Conservation (phyloP, 2,797 vertebrate genomes). For the Gambusia yucatana region DNA sequence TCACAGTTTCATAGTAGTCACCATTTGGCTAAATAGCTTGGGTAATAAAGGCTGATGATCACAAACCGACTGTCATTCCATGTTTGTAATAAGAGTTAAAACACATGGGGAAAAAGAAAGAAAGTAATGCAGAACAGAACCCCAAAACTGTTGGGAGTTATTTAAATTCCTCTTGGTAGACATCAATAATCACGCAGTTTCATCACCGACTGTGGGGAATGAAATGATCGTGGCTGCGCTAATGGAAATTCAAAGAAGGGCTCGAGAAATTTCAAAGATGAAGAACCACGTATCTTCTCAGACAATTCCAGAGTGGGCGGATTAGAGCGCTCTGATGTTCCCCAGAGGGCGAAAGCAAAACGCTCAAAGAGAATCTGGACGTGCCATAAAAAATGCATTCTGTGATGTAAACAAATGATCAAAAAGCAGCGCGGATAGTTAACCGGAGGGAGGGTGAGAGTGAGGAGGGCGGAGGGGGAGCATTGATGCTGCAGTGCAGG, state of each 20-base stretch:
- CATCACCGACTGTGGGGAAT: background rate
- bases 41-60: conserved; percentile 6
- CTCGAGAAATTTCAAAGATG: conserved; percentile 37
- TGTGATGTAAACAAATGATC: conserved; percentile 60
- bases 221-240: conserved; percentile 1
- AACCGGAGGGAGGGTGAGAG: conserved; percentile 19
- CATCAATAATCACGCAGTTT: conserved; percentile 5
- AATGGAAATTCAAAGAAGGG: conserved; percentile 2
- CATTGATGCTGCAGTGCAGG: conserved; percentile 36
- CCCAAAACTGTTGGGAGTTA: background rate
- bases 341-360: conserved; percentile 29
- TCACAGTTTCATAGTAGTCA: conserved; percentile 1
- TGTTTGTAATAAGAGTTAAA: background rate
- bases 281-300: conserved; percentile 37
- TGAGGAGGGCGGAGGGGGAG: conserved; percentile 8
- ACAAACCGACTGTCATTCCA: background rate
- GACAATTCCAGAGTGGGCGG: conserved; percentile 27
- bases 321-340: conserved; percentile 38
- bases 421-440: conserved; percentile 41
- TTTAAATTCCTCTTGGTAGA: conserved; percentile 4
- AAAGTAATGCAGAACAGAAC: background rate
- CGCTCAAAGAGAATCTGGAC: conserved; percentile 37
- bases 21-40: conserved; percentile 1
- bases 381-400: conserved; percentile 39
- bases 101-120: background rate